These are phyloP conservation scores for Helarctos malayanus DNA, from an alignment of 2,797 vertebrate species.

Conservation along the genomic window DNA sequence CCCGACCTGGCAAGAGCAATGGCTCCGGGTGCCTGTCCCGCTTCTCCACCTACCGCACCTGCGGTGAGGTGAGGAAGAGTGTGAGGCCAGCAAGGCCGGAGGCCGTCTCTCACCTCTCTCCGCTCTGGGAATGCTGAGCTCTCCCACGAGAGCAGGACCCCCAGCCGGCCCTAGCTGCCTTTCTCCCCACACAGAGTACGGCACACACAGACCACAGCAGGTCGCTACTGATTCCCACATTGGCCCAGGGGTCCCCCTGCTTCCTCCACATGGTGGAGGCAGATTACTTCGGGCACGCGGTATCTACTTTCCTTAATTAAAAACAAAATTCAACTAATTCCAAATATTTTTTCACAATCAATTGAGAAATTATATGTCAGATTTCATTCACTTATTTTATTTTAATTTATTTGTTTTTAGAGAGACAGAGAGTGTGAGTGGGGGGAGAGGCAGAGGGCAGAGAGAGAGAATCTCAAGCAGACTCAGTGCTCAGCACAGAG, in stretches of 20 bases:
- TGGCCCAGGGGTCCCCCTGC: rapidly evolving
- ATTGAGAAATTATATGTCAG: neutral
- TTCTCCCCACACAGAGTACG: neutral
- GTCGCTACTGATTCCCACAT: neutral
- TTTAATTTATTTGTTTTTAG: neutral
- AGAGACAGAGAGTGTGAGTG: neutral
- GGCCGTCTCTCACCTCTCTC: neutral
- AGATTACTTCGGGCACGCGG: too few species aligned
- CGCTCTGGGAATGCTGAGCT: neutral
- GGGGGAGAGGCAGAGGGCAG: too few species aligned
- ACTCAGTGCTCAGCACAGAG: neutral
- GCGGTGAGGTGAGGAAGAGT: neutral
- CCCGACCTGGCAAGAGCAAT: too few species aligned
- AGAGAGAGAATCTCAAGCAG: neutral
- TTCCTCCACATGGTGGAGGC: rapidly evolving
- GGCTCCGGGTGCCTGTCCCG: too few species aligned
- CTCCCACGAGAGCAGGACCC: neutral
- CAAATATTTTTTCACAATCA: neutral
- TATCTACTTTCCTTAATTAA: neutral
- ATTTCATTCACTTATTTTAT: neutral
- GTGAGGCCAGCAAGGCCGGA: neutral
- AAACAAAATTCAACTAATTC: neutral
- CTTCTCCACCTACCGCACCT: too few species aligned
- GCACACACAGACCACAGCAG: neutral
- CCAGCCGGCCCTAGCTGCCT: neutral